A percentile compares a stretch with the other conserved stretches of the same genome.
Conservation (phyloP, 2,797 vertebrate species). For the Gastrophryne carolinensis region DNA sequence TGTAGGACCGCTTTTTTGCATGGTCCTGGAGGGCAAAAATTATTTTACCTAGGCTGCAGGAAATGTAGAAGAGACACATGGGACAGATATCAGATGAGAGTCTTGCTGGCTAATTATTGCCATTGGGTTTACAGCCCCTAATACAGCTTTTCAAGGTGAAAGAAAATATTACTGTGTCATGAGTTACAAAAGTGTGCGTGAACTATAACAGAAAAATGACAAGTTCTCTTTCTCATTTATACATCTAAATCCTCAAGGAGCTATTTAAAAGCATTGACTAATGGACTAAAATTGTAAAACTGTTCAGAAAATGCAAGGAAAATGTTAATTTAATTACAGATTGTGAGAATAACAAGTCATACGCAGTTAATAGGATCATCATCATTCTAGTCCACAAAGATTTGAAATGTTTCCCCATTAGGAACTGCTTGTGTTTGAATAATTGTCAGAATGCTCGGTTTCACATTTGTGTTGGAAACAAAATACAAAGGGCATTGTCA, state of each 20-base stretch:
- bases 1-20: too few species aligned
- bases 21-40: too few species aligned
- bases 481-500: conserved; percentile 74
- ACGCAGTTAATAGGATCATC: conserved; percentile 78
- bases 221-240: conserved; percentile 36
- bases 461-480: conserved; percentile 72
- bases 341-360: conserved; percentile 76
- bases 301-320: conserved; percentile 65
- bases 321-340: conserved; percentile 66
- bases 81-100: too few species aligned
- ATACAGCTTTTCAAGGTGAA: conserved; percentile 60
- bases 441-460: conserved; percentile 73
- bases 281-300: conserved; percentile 63
- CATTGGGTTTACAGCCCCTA: too few species aligned
- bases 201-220: conserved; percentile 50
- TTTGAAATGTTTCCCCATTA: conserved; percentile 78
- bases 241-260: conserved; percentile 31
- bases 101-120: too few species aligned
- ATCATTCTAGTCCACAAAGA: conserved; percentile 68
- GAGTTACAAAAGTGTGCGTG: conserved; percentile 54
- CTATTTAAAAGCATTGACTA: conserved; percentile 58
- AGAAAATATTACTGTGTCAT: conserved; percentile 57
- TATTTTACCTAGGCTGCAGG: too few species aligned
- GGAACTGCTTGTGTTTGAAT: conserved; percentile 74
- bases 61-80: too few species aligned